Conservation (phyloP, 2,888 invertebrate genomes). For the Leptopterna dolabrata region DNA sequence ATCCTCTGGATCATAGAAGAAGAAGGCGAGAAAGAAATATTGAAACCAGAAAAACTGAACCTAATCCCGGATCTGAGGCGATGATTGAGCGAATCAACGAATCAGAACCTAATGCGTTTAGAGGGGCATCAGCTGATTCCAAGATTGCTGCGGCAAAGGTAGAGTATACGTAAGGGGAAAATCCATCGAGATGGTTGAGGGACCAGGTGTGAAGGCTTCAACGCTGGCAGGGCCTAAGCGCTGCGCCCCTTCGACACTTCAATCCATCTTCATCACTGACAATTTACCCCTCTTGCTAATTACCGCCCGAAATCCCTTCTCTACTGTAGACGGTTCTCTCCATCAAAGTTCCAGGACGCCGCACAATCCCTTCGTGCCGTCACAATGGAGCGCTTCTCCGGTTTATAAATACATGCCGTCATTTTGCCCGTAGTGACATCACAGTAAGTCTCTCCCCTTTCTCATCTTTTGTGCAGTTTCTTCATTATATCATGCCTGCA, state of each 20-base stretch:
- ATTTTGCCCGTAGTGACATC: not conserved
- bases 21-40: not conserved
- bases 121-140: not conserved
- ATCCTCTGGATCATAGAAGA: not conserved
- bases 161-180: not conserved
- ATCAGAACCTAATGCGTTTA: slow-evolving; percentile 10
- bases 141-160: not conserved
- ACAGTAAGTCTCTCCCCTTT: not conserved
- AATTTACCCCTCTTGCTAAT: slow-evolving; percentile 50
- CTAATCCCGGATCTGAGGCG: not conserved
- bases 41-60: not conserved
- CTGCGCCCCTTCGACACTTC: slow-evolving; percentile 43
- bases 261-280: slow-evolving; percentile 54
- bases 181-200: slow-evolving; percentile 30
- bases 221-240: not conserved
- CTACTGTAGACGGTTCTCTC: not conserved
- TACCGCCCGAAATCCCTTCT: slow-evolving; percentile 19
- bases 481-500: not conserved
- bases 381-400: not conserved
- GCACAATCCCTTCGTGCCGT: not conserved
- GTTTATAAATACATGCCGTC: not conserved
- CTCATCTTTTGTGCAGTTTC: not conserved
- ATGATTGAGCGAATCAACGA: not conserved
- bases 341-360: slow-evolving; percentile 1
- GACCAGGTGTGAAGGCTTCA: slow-evolving; percentile 35